These are phyloP conservation scores for Tachina fera DNA, from an alignment of 2,888 invertebrate genomes.

Conservation along the genomic window DNA sequence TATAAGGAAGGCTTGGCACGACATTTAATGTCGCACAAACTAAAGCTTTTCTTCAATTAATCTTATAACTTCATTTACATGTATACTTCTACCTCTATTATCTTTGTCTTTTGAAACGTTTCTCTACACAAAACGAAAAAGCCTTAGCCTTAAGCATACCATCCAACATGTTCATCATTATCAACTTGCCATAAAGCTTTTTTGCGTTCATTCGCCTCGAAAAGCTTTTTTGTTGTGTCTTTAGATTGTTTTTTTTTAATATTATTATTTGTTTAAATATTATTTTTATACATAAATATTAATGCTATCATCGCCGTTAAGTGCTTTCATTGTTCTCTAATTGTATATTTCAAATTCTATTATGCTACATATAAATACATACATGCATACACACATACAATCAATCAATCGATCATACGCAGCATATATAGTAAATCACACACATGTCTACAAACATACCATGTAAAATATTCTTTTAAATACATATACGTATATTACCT, in stretches of 20 bases:
- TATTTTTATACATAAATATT: background rate
- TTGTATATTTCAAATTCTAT: constrained; percentile 77
- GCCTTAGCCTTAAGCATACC: constrained; percentile 62
- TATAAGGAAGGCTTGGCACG: constrained; percentile 24
- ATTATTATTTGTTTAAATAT: constrained; percentile 70
- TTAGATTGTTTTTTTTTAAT: constrained; percentile 57
- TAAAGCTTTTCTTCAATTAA: constrained; percentile 43
- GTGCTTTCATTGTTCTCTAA: constrained; percentile 78
- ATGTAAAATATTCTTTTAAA: constrained; percentile 63
- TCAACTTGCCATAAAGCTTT: constrained; percentile 78
- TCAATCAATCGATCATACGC: background rate
- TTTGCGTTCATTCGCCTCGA: constrained; percentile 53
- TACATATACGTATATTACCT: constrained; percentile 19
- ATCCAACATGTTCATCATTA: constrained; percentile 45
- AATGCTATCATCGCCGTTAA: constrained; percentile 74
- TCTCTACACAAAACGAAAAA: constrained; percentile 27
- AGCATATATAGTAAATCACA: constrained; percentile 66
- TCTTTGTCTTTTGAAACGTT: constrained; percentile 18
- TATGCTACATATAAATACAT: constrained; percentile 68
- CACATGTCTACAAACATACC: constrained; percentile 33
- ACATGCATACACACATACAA: constrained; percentile 58
- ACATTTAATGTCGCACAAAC: background rate
- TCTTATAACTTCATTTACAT: constrained; percentile 42
- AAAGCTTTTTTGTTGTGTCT: constrained; percentile 71
- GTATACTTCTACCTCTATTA: constrained; percentile 62